Evolutionary conservation across 1,140 invertebrate genomes (phyloP), one percentile per base, ranked within the genome.

Genomic region (Tribolium castaneum): DNA sequence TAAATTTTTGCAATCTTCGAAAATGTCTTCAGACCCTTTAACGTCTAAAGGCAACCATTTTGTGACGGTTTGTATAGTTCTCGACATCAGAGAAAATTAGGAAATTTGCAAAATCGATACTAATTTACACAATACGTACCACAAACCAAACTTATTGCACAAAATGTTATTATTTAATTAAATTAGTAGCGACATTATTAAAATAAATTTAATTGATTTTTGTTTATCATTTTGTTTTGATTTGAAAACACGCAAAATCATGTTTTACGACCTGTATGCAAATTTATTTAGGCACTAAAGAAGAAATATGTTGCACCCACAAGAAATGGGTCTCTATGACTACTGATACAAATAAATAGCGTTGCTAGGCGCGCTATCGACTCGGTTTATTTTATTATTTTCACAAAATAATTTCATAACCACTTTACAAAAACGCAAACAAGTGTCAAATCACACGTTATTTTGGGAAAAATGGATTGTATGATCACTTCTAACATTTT

Each of bases 1-100:
- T 22, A 86, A 76, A 30, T 80, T 49, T 51, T 62, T 84, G 51
- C 84, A 86, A 70, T 77, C 80, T 3, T 39, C 10, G 49, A 82
- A 84, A 4, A 82, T 25, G 5, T 22, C 51, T 66, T 80, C 70
- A 49, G 83, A 76, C 16, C 83, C 82, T 66, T 82, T 74, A 19
- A 75, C 82, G 35, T 84, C 78, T 12, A 78, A 5, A 22, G 85
- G 84, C 14, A 86, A 72, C 85, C 85, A 86, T 81, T 86, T 86
- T 9, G 80, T 80, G 30, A 86, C 75, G 13, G 83, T 86, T 30
- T 81, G 77, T 14, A 83, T 79, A 76, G 80, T 84, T 72, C 81
- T 80, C 25, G 84, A 83, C 84, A 85, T 85, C 30, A 66, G 59
- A 66, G 59, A 66, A 66, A 34, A 59, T 59, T 22, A 39, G 1